These are phyloP conservation scores for Helleia helle DNA, from an alignment of 2,888 invertebrate species.

Conservation along the genomic window DNA sequence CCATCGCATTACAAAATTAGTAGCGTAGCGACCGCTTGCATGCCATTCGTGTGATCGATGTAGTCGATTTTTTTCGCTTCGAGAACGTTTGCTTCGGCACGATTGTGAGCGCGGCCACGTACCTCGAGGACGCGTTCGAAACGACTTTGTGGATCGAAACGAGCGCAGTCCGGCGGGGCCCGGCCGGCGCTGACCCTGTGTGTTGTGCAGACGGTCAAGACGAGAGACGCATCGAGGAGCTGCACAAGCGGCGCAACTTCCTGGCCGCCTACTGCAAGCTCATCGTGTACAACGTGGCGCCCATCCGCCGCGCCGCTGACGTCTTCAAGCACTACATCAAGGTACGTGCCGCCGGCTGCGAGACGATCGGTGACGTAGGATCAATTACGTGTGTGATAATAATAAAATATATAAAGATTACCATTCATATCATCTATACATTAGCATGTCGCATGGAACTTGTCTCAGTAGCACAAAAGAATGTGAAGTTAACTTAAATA, in stretches of 20 bases:
- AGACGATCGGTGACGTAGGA: no score
- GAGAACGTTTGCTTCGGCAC: neutral
- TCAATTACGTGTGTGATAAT: no score
- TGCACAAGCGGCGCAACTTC: conserved; percentile 96
- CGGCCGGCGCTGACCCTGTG: neutral
- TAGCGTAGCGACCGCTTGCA: neutral
- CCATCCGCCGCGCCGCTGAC: conserved; percentile 92
- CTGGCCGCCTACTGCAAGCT: conserved; percentile 98
- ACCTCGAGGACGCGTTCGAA: no score
- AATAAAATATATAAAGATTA: no score
- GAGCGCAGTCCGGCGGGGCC: no score
- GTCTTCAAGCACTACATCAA: conserved; percentile 98
- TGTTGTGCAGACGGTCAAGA: conserved; percentile 86
- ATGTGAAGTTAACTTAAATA: no score
- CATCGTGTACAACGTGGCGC: conserved; percentile 97
- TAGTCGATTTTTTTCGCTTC: neutral
- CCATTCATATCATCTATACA: neutral
- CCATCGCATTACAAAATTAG: neutral
- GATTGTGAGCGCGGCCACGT: neutral
- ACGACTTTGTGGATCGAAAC: no score
- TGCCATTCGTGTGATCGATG: no score
- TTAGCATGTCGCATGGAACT: no score
- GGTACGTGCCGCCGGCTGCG: conserved; percentile 53
- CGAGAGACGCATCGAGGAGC: conserved; percentile 96
- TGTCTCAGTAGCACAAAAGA: no score